Evolutionary conservation across 2,888 invertebrate genomes (phyloP), one percentile per base, ranked within the genome.

Genomic region (Melanostoma mellinum): DNA sequence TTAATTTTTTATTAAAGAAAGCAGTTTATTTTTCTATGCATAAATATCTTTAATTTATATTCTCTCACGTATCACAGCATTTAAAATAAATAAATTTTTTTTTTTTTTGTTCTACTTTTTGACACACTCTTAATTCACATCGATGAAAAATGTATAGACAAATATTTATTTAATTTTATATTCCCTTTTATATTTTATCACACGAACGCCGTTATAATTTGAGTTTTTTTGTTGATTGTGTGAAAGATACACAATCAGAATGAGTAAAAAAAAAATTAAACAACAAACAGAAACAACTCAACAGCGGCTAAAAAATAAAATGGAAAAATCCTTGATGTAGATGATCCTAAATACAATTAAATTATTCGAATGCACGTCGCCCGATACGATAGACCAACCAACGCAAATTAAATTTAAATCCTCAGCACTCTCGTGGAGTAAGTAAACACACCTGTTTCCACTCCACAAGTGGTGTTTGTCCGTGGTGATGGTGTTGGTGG

Each of bases 381-480:
- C 63, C 76, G 72, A 67, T 58, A 30, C 81, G 77, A 82, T 73
- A 77, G 72, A 82, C 76, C 81, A 72, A 35, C 46, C 35, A 77
- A 63, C 40, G 63, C 68, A 82, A 77, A 82, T 82, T 82, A 82
- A 82, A 73, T 84, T 84, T 78, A 84, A 84, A 78, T 84, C 84
- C 78, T 77, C 68, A 69, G 68, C 78, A 84, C 84, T 84, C 74
- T 74, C 74, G 71, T 20, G 20, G 20, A 73, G 50, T 84, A 63
- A 65, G 84, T 84, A 84, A 84, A 84, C 84, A 84, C 84, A 84
- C 84, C 84, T 84, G 84, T 84, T 84, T 84, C 84, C 78, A 84
- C 84, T 84, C 84, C 78, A 84, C 84, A 84, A 84, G 84, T 84
- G 84, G 78, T 78, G 84, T 74, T 72, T 78, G 82, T 73, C 73